Conservation (phyloP, 2,113 vertebrate species). For the Calyptommatus sinebrachiatus region DNA sequence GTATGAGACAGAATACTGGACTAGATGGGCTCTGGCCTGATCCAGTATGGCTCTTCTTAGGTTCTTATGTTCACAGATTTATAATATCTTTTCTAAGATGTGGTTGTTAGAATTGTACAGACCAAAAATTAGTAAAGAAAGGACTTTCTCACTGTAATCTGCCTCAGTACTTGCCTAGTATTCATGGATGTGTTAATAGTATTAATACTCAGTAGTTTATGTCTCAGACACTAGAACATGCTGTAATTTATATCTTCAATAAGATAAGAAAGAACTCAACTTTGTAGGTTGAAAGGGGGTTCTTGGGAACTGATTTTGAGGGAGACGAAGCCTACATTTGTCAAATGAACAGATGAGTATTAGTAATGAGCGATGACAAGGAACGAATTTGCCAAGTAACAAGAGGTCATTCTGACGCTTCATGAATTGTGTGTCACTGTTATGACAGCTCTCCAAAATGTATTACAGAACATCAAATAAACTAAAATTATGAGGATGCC, state of each 20-base stretch:
- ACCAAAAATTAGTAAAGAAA: too few relatives aligned
- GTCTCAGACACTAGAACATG: conserved; percentile 30
- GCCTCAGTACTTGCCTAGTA: too few relatives aligned
- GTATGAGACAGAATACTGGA: too few relatives aligned
- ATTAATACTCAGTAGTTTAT: not conserved
- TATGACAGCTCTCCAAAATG: not conserved
- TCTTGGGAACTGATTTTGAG: not conserved
- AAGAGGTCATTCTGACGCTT: conserved; percentile 15
- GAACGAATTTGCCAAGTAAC: not conserved
- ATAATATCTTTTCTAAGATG: too few relatives aligned
- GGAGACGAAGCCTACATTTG: not conserved
- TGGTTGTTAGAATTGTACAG: too few relatives aligned
- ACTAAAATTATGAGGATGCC: not conserved
- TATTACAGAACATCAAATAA: conserved; percentile 11
- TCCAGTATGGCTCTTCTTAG: too few relatives aligned
- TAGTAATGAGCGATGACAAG: conserved; percentile 6
- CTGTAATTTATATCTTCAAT: conserved; percentile 26
- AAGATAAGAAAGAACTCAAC: conserved; percentile 2
- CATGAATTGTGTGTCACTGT: not conserved
- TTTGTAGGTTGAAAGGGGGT: conserved; percentile 17
- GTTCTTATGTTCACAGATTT: too few relatives aligned
- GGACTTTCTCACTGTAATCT: too few relatives aligned
- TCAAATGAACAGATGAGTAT: conserved; percentile 1
- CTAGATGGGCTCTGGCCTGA: too few relatives aligned
- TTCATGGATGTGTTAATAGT: too few relatives aligned